These are phyloP conservation scores for Ptiloglossa arizonensis DNA, from an alignment of 1,140 invertebrate genomes.

Conservation along the genomic window DNA sequence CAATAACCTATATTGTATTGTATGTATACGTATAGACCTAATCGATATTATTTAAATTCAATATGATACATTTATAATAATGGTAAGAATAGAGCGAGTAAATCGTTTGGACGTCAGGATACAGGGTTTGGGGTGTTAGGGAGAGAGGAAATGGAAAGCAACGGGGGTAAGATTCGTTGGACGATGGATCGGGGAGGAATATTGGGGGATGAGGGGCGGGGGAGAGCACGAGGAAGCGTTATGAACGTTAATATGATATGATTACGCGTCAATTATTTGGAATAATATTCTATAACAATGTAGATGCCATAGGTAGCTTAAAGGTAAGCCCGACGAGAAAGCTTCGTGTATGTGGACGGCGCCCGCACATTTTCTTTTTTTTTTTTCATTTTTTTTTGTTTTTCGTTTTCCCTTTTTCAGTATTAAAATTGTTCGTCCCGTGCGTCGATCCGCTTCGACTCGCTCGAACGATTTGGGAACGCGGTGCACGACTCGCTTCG, in stretches of 20 bases:
- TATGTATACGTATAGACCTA: conserved; percentile 48
- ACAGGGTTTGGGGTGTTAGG: neutral
- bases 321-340: conserved; percentile 69
- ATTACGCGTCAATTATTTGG: conserved; percentile 70
- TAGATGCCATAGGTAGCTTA: conserved; percentile 61
- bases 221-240: conserved; percentile 52
- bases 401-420: neutral
- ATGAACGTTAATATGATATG: conserved; percentile 73
- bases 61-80: conserved; percentile 71
- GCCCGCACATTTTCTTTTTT: conserved; percentile 64
- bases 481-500: neutral
- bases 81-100: conserved; percentile 66
- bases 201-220: conserved; percentile 16
- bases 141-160: neutral
- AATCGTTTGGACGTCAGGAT: conserved; percentile 41
- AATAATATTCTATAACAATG: conserved; percentile 69
- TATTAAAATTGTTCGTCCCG: conserved; percentile 22
- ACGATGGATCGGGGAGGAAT: neutral
- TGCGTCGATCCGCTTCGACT: conserved; percentile 30
- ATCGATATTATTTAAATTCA: conserved; percentile 59
- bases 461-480: conserved; percentile 60
- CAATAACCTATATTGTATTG: conserved; percentile 24
- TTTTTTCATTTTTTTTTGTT: conserved; percentile 46
- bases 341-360: conserved; percentile 74
- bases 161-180: neutral